Base-by-base conservation (phyloP, 2,113 vertebrate genomes). In the Mesembrinibis cayennensis region DNA sequence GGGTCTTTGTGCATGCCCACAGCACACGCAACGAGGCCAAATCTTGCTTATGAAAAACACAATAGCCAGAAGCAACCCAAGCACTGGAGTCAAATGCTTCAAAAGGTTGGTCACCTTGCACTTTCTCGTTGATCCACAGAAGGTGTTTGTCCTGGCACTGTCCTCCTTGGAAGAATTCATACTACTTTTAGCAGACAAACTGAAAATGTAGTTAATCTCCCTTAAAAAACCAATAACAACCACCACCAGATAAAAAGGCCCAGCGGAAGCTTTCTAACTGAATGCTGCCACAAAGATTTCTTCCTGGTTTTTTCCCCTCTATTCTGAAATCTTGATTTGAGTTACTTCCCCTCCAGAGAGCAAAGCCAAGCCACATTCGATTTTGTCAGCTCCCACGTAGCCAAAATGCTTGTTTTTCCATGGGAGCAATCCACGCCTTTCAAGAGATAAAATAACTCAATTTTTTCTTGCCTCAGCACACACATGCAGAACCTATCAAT, bases 301-400 rank as follows among this genome's bases (percentile, higher is more conserved):
- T 47, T 19, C 22, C n/a, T 66, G 11, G 0, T 66, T 40, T 16
- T n/a, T 7, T 38, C 7, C 7, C 63, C 58, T 76, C 76, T 63
- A 50, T 42, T 89, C 81, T 79, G 80, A 76, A 81, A 32, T 56
- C 92, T 79, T 94, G 71, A 78, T 81, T 87, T 80, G 81, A 95
- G 76, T 87, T 77, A 67, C 7, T 89, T 91, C 89, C 85, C 78
- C 66, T 90, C 94, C 76, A 92, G 62, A 92, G 16, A 91, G 44
- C 49, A 91, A 83, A 66, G 86, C 89, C 88, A 66, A 73, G 34
- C 71, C 73, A 91, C 91, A 10, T 19, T 78, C 65, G 73, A 36
- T 94, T 94, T 89, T 91, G 89, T 80, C 89, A 94, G 69, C 84
- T 92, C 81, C 76, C 78, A 49, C 9, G 30, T 92, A 83, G 86